These are phyloP conservation scores for Tapirus indicus DNA, from an alignment of 2,797 vertebrate species.

Conservation along the genomic window DNA sequence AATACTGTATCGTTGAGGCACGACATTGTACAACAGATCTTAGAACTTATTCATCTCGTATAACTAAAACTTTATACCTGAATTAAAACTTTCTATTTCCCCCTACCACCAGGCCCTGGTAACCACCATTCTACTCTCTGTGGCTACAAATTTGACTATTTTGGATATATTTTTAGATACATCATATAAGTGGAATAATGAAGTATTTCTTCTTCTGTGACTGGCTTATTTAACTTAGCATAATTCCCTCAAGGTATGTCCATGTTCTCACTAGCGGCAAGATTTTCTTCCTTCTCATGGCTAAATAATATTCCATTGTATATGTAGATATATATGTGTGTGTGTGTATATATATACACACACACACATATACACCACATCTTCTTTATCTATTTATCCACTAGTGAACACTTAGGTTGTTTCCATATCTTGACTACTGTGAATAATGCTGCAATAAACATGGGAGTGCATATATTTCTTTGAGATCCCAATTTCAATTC, in stretches of 20 bases:
- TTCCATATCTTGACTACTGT: no score
- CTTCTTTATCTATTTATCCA: no score
- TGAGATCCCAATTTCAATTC: no score
- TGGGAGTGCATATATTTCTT: no score
- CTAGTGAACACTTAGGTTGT: no score
- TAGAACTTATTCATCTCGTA: not conserved
- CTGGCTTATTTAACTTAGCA: not conserved
- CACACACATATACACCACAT: no score
- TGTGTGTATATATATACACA: no score
- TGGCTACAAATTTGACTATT: not conserved
- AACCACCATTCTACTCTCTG: not conserved
- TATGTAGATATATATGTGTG: no score
- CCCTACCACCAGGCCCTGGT: not conserved
- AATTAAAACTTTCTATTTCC: not conserved
- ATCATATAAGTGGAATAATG: not conserved
- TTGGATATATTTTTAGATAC: not conserved
- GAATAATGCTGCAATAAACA: no score
- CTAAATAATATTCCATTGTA: not conserved
- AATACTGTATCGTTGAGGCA: not conserved
- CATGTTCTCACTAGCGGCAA: not conserved
- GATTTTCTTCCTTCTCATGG: not conserved
- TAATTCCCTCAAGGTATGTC: not conserved
- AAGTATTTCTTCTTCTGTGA: not conserved
- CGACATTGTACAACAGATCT: not conserved
- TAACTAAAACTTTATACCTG: not conserved